Percentiles rank a stretch among this genome's conserved stretches.
Conservation (phyloP, 2,888 invertebrate species). For the Antheraea yamamai region DNA sequence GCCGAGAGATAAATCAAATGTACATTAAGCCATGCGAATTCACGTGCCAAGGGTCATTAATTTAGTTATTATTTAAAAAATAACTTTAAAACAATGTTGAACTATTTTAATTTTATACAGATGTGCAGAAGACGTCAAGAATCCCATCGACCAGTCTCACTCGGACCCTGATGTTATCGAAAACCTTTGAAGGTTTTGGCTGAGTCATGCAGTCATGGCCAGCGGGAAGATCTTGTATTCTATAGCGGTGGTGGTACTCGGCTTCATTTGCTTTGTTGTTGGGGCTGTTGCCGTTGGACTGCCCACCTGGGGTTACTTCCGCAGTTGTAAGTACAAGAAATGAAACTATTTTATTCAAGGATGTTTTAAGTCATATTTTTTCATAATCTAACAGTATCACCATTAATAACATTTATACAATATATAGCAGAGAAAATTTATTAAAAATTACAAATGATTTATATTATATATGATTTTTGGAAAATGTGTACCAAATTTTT, state of each 20-base stretch:
- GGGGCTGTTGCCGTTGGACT: conserved; percentile 92
- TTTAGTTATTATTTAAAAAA: no score
- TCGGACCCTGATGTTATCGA: conserved; percentile 63
- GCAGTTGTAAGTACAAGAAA: conserved; percentile 81
- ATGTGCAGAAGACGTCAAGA: conserved; percentile 42
- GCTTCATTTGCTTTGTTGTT: conserved; percentile 90
- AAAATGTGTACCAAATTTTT: no score
- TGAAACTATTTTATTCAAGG: no score
- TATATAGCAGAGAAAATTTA: no score
- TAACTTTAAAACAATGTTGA: background rate
- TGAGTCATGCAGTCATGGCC: conserved; percentile 83
- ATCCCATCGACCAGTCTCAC: conserved; percentile 35
- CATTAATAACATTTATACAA: no score
- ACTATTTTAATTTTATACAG: conserved; percentile 40
- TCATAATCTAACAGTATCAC: no score
- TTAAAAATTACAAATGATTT: no score
- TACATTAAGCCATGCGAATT: no score
- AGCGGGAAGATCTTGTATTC: conserved; percentile 86
- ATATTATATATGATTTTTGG: no score
- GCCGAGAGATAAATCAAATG: no score
- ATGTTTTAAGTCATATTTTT: no score
- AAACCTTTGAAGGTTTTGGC: conserved; percentile 56
- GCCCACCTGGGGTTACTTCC: conserved; percentile 94
- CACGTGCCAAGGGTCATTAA: no score
- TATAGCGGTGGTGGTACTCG: conserved; percentile 85